Evolutionary conservation across 2,113 vertebrate species (phyloP).

Genomic region (Phaethornis superciliosus): DNA sequence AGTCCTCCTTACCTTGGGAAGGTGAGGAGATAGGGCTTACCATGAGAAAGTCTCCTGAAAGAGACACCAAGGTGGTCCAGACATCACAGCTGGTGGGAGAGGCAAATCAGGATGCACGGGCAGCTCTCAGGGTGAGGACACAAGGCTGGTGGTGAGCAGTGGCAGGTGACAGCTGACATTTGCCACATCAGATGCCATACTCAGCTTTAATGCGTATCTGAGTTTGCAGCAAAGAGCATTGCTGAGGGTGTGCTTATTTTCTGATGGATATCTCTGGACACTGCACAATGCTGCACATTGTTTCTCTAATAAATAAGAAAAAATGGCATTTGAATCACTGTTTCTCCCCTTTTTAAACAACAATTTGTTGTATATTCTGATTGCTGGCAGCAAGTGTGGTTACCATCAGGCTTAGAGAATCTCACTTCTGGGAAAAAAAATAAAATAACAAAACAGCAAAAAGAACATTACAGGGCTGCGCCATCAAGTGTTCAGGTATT

Average conservation of each 20-base stretch:
- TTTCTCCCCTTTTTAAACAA: neutral
- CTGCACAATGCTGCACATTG: neutral
- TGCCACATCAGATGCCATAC: fast-evolving
- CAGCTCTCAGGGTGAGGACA: neutral
- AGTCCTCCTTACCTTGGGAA: neutral
- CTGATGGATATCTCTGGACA: neutral
- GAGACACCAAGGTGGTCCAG: neutral
- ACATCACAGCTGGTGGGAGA: neutral
- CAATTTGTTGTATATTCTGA: neutral
- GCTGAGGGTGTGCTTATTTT: neutral
- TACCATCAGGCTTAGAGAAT: neutral
- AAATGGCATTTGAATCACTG: neutral
- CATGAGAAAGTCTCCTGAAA: neutral
- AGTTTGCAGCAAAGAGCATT: neutral
- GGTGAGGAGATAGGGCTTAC: neutral
- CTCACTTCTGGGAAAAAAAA: neutral
- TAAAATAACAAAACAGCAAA: neutral
- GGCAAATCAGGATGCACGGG: fast-evolving
- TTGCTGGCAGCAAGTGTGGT: neutral
- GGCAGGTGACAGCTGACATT: neutral
- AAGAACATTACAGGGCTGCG: neutral
- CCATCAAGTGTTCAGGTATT: neutral
- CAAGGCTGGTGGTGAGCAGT: neutral
- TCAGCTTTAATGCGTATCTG: neutral
- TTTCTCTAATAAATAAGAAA: neutral